Percentiles rank a stretch among this genome's conserved stretches.
These are phyloP conservation scores for Ancistrus triradiatus DNA, from an alignment of 2,113 vertebrate genomes.

Conservation along the genomic window DNA sequence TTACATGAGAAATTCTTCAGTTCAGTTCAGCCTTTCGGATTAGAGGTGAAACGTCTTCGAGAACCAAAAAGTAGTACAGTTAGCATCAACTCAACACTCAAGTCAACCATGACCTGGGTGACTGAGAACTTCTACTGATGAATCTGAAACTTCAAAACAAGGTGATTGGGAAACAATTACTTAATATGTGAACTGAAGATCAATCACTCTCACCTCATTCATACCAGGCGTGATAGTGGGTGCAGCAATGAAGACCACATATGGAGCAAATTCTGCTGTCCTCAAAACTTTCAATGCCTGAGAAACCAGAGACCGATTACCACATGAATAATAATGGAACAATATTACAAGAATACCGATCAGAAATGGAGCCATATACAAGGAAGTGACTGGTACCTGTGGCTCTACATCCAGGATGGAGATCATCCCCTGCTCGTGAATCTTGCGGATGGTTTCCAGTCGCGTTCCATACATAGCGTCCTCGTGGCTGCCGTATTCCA, in stretches of 20 bases:
- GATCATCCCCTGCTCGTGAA: conserved; percentile 89
- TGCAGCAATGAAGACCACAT: conserved; percentile 94
- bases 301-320: conserved; percentile 4
- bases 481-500: conserved; percentile 99
- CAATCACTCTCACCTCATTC: conserved; percentile 89
- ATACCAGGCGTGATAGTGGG: conserved; percentile 95
- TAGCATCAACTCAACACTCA: too few relatives aligned
- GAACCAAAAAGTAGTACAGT: too few relatives aligned
- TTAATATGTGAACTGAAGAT: too few relatives aligned
- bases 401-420: conserved; percentile 97
- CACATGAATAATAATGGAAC: background rate
- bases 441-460: conserved; percentile 94
- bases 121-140: too few relatives aligned
- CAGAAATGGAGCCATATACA: background rate
- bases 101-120: too few relatives aligned
- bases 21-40: too few relatives aligned
- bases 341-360: background rate
- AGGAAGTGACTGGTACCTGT: conserved; percentile 72
- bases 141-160: too few relatives aligned
- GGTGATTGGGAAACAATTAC: too few relatives aligned
- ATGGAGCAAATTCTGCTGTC: conserved; percentile 94
- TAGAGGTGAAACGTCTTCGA: too few relatives aligned
- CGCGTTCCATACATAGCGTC: conserved; percentile 98
- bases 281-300: conserved; percentile 96
- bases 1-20: too few relatives aligned